These are phyloP conservation scores for Eupithecia pulchellata DNA, from an alignment of 2,888 invertebrate species.

Conservation along the genomic window DNA sequence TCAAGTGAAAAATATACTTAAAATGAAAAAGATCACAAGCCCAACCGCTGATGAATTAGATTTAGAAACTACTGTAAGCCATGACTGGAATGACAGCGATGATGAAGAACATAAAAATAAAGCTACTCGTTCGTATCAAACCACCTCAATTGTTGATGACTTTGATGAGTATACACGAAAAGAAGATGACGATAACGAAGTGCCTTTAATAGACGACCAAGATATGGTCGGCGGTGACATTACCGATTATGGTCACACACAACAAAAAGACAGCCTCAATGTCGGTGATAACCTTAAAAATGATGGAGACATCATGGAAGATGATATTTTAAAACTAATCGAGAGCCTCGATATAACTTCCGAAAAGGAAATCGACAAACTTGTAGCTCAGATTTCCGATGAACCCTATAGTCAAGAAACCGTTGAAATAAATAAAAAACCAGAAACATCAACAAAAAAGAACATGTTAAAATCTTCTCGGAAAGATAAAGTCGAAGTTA, in stretches of 20 bases:
- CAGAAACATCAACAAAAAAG: background rate
- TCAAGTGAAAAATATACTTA: background rate
- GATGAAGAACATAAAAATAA: background rate
- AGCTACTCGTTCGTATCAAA: background rate
- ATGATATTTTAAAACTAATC: conserved; percentile 53
- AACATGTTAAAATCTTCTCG: background rate
- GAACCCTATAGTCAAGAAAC: background rate
- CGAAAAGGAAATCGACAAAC: conserved; percentile 17
- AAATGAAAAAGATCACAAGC: background rate
- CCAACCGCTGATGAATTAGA: background rate
- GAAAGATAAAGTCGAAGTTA: background rate
- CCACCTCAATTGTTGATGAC: background rate
- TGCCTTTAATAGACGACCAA: background rate
- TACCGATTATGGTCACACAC: background rate
- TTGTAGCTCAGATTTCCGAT: conserved; percentile 7
- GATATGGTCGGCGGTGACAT: background rate
- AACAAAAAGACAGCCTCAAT: background rate
- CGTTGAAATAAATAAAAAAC: background rate
- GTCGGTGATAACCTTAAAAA: background rate
- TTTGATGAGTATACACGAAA: background rate
- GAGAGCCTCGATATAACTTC: conserved; percentile 50
- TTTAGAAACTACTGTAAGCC: background rate
- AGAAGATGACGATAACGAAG: background rate
- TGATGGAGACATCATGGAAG: conserved; percentile 33
- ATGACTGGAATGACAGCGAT: background rate